These are phyloP conservation scores for Ciconia stormi DNA, from an alignment of 2,113 vertebrate species.

Conservation along the genomic window DNA sequence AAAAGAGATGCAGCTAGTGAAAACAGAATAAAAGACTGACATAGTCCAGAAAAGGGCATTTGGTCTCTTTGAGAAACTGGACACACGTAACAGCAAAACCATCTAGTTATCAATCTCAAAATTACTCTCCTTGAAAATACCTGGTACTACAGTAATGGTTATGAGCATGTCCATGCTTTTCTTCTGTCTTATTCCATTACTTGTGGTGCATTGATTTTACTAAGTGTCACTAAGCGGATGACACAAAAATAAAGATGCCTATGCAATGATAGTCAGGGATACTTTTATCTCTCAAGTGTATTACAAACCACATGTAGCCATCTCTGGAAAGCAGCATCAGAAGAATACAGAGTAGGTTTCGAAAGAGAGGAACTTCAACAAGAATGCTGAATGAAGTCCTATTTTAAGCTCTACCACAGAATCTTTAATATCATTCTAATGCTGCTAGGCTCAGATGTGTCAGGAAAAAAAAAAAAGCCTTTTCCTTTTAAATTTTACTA, in stretches of 20 bases:
- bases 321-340: neutral
- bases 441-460: neutral
- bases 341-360: neutral
- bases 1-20: neutral
- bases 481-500: neutral
- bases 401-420: neutral
- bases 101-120: neutral
- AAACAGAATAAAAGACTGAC: neutral
- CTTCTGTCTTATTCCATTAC: neutral
- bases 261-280: neutral
- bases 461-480: neutral
- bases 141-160: neutral
- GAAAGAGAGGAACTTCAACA: neutral
- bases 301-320: neutral
- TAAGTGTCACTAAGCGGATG: neutral
- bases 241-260: neutral
- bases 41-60: neutral
- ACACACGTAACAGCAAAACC: neutral
- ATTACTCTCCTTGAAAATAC: neutral
- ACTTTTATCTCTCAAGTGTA: neutral
- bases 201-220: neutral
- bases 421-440: neutral
- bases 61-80: neutral
- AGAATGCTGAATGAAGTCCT: neutral
- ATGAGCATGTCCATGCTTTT: neutral